A percentile compares a stretch with the other conserved stretches of the same genome.
phyloP scores from a whole-genome alignment of 35 echinoderm and acorn worm species.

The Chiridota heheva region DNA sequence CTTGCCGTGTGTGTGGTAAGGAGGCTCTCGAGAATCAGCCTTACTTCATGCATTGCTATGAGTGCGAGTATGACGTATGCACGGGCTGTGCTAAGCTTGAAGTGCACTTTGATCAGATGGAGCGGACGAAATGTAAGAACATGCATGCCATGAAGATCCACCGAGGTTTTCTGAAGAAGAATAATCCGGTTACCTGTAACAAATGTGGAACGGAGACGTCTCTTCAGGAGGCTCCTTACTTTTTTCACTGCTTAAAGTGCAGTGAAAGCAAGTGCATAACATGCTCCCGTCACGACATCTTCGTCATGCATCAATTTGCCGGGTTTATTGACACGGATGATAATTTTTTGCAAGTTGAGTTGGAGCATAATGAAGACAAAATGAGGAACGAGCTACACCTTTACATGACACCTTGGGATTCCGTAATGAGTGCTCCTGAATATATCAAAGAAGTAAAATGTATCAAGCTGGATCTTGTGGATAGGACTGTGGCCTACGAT shows the following conservation, averaged over 20 bases:
- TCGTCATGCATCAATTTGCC: constrained; percentile 16
- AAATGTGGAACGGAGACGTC: neutral
- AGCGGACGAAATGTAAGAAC: constrained; percentile 1
- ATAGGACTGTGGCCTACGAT: constrained; percentile 10
- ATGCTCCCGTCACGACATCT: constrained; percentile 13
- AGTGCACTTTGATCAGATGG: constrained; percentile 13
- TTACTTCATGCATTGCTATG: constrained; percentile 11
- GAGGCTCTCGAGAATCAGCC: constrained; percentile 10
- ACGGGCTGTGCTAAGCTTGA: constrained; percentile 7
- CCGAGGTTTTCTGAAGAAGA: neutral
- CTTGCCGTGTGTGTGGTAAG: constrained; percentile 10
- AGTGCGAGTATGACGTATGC: constrained; percentile 16
- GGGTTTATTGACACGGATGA: constrained; percentile 15
- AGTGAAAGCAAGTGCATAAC: constrained; percentile 7
- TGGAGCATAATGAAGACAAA: constrained; percentile 10
- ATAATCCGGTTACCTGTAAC: constrained; percentile 2
- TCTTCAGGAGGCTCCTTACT: neutral
- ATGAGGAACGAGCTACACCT: constrained; percentile 23
- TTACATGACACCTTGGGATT: constrained; percentile 20
- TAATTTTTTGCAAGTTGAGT: constrained; percentile 9
- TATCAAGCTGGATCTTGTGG: constrained; percentile 13
- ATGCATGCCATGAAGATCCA: constrained; percentile 21
- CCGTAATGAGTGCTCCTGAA: constrained; percentile 1
- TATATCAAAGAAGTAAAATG: constrained; percentile 23
- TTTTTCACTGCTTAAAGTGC: constrained; percentile 15